Conservation (phyloP, 2,113 vertebrate species). For the Dolichotis patagonum region DNA sequence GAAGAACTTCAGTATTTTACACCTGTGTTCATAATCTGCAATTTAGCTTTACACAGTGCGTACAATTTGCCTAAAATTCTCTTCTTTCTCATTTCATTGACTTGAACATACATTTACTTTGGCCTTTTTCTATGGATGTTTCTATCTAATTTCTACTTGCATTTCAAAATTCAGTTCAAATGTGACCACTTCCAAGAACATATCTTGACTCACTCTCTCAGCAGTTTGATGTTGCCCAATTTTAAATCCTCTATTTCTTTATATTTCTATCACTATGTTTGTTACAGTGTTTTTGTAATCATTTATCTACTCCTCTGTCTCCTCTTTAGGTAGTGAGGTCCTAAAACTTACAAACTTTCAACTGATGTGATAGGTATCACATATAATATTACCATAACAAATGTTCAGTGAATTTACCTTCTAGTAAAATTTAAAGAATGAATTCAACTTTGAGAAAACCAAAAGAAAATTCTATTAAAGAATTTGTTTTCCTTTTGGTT, state of each 20-base stretch:
- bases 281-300: neutral
- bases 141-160: neutral
- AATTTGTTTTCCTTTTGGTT: neutral
- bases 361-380: neutral
- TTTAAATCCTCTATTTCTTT: neutral
- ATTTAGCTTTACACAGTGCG: neutral
- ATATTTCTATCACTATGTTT: neutral
- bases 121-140: neutral
- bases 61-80: neutral
- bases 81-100: neutral
- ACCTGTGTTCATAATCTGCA: neutral
- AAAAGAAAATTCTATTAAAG: neutral
- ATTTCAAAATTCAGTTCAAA: constrained; percentile 14
- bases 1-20: neutral
- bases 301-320: neutral
- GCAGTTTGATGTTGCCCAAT: neutral
- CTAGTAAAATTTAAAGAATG: neutral
- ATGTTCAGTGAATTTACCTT: constrained; percentile 14
- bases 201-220: neutral
- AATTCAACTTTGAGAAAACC: neutral
- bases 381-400: neutral
- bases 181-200: neutral
- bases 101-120: neutral
- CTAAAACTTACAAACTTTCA: neutral
- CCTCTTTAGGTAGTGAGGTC: neutral